Percentiles rank a stretch among this genome's conserved stretches.
Conservation (phyloP, 2,888 invertebrate genomes). For the Platycheirus albimanus region DNA sequence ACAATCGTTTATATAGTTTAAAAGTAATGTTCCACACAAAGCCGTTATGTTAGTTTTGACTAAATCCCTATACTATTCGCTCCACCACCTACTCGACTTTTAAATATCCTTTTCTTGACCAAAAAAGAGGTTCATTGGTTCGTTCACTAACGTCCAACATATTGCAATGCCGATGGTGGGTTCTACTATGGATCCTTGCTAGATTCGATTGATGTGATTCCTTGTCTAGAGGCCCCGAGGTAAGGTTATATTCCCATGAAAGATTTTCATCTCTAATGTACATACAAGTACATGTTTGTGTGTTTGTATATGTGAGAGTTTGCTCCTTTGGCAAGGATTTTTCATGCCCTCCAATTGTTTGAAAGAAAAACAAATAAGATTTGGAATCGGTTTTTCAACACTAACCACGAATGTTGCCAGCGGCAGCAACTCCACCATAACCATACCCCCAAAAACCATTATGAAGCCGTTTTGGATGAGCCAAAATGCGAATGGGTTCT, state of each 20-base stretch:
- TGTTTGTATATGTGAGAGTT: background rate
- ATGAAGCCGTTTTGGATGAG: conserved; percentile 13
- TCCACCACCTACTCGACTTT: conserved; percentile 44
- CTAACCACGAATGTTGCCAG: conserved; percentile 70
- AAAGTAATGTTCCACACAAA: conserved; percentile 56
- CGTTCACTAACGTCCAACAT: background rate
- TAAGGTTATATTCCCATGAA: conserved; percentile 44
- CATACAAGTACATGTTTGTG: background rate
- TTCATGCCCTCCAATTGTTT: conserved; percentile 30
- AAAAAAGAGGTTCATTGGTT: too few relatives aligned
- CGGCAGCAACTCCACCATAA: conserved; percentile 47
- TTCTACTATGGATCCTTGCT: conserved; percentile 20
- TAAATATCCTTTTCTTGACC: conserved; percentile 39
- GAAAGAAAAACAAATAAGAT: conserved; percentile 69
- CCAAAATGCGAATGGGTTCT: conserved; percentile 41
- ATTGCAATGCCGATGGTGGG: conserved; percentile 17
- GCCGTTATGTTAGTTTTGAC: conserved; percentile 42
- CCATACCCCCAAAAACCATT: conserved; percentile 28
- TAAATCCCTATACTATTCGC: conserved; percentile 46
- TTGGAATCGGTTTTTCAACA: conserved; percentile 70
- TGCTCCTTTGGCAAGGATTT: conserved; percentile 45
- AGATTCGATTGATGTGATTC: conserved; percentile 51
- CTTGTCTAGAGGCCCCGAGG: conserved; percentile 45
- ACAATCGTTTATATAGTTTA: too few relatives aligned
- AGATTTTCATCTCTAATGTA: conserved; percentile 25